Percentiles rank a stretch among this genome's conserved stretches.
These are phyloP conservation scores for Ochropleura plecta DNA, from an alignment of 2,888 invertebrate genomes.

Conservation along the genomic window DNA sequence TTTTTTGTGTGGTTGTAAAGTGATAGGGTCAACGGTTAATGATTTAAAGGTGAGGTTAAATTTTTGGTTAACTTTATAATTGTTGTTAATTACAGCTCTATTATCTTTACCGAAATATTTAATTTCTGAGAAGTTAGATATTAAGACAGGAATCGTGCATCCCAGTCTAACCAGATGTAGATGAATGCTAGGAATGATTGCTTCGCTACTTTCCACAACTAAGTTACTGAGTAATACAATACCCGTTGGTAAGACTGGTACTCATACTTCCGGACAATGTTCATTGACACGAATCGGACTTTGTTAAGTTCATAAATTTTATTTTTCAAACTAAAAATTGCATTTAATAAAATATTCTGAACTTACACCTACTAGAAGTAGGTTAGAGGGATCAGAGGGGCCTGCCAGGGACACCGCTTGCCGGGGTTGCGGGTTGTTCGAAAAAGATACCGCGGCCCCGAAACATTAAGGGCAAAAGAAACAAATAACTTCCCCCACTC, in stretches of 20 bases:
- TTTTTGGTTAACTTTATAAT: too few species aligned
- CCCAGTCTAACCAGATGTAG: neutral
- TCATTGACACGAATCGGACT: neutral
- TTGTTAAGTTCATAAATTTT: neutral
- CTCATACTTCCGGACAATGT: neutral
- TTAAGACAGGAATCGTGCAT: neutral
- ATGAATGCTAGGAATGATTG: neutral
- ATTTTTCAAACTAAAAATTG: neutral
- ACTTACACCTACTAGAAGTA: neutral
- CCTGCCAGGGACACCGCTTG: too few species aligned
- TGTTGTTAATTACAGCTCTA: neutral
- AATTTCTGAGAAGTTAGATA: neutral
- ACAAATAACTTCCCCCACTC: too few species aligned
- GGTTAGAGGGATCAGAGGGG: neutral
- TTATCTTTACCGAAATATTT: neutral
- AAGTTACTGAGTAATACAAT: neutral
- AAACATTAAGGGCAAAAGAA: too few species aligned
- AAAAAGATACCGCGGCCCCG: too few species aligned
- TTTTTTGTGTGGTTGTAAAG: slow-evolving; percentile 3
- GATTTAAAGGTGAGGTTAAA: neutral
- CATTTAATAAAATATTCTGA: too few species aligned
- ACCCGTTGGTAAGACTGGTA: neutral
- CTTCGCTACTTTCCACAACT: neutral
- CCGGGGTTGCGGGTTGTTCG: too few species aligned
- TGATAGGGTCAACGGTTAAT: neutral